A percentile compares a stretch with the other conserved stretches of the same genome.
phyloP scores from a whole-genome alignment of 2,113 vertebrate species.

The Vidua chalybeata region DNA sequence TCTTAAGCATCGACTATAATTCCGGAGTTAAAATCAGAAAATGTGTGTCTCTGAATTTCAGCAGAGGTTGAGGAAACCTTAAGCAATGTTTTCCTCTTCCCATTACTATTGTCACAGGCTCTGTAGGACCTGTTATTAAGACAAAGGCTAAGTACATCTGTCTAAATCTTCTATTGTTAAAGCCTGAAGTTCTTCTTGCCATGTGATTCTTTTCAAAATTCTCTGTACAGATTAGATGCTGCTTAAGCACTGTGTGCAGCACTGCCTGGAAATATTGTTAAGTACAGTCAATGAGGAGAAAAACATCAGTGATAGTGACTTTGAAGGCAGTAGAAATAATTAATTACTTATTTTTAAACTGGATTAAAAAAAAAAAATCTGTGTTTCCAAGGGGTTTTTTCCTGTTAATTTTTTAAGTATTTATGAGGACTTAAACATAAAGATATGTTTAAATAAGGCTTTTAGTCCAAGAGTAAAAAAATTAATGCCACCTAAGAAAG shows the following conservation, averaged over 20 bases:
- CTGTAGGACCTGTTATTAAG: not conserved
- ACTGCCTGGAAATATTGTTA: not conserved
- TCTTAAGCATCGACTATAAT: not conserved
- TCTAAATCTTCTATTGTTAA: not conserved
- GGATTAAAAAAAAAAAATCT: not conserved
- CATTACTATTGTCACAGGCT: not conserved
- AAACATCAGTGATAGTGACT: not conserved
- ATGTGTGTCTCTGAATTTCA: not conserved
- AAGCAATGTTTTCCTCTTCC: not conserved
- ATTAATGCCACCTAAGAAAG: conserved; percentile 63
- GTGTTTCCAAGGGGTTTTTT: not conserved
- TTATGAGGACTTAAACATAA: not conserved
- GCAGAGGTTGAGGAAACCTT: not conserved
- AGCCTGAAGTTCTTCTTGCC: not conserved
- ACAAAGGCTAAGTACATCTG: not conserved
- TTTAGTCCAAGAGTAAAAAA: conserved; percentile 39
- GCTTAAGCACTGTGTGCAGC: not conserved
- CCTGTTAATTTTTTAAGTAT: not conserved
- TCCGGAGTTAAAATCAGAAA: not conserved
- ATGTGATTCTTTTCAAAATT: not conserved
- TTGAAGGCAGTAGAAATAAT: not conserved
- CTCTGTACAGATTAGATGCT: not conserved
- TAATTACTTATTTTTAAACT: not conserved
- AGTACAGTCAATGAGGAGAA: not conserved
- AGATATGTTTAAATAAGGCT: not conserved